Conservation (phyloP, 1,140 invertebrate genomes). For the Metopolophium dirhodum region DNA sequence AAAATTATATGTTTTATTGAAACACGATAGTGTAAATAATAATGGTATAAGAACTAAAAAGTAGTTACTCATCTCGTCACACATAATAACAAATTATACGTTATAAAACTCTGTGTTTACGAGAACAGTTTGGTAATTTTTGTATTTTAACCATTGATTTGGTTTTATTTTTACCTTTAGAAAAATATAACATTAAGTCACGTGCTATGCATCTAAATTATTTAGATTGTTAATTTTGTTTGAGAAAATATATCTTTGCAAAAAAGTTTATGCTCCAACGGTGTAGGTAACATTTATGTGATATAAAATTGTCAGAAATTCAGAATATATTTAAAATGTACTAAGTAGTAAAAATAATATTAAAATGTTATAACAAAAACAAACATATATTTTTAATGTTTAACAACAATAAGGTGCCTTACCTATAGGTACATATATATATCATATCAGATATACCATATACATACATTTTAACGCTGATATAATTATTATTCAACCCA, state of each 20-base stretch:
- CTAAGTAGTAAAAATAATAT: not conserved
- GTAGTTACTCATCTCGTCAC: not conserved
- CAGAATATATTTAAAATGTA: no score
- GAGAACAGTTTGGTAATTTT: not conserved
- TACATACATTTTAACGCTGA: no score
- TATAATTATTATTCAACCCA: no score
- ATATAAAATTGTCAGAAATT: no score
- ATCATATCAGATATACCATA: no score
- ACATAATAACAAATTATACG: not conserved
- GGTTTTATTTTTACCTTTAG: not conserved
- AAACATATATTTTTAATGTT: not conserved
- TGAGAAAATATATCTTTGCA: not conserved
- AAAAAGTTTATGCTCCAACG: no score
- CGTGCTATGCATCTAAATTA: not conserved
- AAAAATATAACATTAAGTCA: not conserved
- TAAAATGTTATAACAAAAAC: not conserved
- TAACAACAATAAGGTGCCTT: no score
- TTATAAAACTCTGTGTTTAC: not conserved
- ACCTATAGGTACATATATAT: no score
- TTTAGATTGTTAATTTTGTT: not conserved
- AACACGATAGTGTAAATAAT: conserved; percentile 21
- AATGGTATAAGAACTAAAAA: not conserved
- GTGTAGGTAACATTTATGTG: no score
- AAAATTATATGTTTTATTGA: not conserved
- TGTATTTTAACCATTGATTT: not conserved